Percentiles rank a stretch among this genome's conserved stretches.
phyloP scores from a whole-genome alignment of 2,797 vertebrate genomes.

The Sebastes cheni region DNA sequence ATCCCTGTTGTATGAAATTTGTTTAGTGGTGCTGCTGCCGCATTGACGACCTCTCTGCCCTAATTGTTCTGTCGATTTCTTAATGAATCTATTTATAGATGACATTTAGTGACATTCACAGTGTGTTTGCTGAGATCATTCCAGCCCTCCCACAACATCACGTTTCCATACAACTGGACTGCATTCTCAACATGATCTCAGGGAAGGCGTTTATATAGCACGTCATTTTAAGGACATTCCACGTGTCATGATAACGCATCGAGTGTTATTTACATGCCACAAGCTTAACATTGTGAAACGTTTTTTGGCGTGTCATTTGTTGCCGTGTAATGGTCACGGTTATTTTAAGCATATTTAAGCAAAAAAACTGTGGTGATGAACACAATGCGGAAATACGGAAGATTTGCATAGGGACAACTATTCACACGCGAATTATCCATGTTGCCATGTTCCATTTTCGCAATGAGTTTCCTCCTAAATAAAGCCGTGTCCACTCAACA shows the following conservation, averaged over 20 bases:
- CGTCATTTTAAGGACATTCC: not conserved
- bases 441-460: too few relatives aligned
- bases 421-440: fast-evolving
- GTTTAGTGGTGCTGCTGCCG: not conserved
- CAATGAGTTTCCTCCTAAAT: too few relatives aligned
- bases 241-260: not conserved
- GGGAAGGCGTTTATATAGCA: not conserved
- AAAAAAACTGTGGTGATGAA: too few relatives aligned
- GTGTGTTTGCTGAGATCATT: not conserved
- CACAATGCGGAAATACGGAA: too few relatives aligned
- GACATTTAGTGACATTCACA: constrained; percentile 12
- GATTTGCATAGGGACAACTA: too few relatives aligned
- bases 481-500: too few relatives aligned
- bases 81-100: constrained; percentile 15
- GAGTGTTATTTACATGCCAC: not conserved
- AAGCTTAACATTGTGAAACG: not conserved
- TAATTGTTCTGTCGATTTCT: not conserved
- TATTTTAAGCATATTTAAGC: too few relatives aligned
- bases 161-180: not conserved
- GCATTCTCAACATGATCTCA: not conserved
- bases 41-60: not conserved
- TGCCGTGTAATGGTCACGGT: too few relatives aligned
- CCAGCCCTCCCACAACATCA: not conserved
- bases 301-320: too few relatives aligned
- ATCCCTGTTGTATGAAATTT: not conserved